Evolutionary conservation across 1,140 invertebrate species (phyloP), one percentile per base, ranked within the genome.

Genomic region (Aporrectodea caliginosa): DNA sequence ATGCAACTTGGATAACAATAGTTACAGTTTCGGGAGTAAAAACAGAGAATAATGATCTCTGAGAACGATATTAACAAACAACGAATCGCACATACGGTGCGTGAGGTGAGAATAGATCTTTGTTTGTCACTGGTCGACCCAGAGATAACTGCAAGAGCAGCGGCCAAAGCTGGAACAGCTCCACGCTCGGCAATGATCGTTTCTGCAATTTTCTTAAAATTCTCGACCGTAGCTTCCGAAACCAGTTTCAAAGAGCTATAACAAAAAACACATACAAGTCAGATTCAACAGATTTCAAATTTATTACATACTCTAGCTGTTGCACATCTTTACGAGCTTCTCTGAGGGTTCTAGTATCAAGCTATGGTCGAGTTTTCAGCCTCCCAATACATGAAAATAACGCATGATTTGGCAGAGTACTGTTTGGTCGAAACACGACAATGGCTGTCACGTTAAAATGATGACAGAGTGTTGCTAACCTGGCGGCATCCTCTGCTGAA

Each of bases 61-160:
- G 43, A 12, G 6, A 58, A 58, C 22, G 6, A 58, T 22, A 12
- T 58, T 58, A 22, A 58, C 22, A 58, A 6, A 12, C 22, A 72
- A 70, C 29, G 76, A 22, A 68, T 69, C 16, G 43, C 22, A 78
- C 83, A 79, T 75, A 85, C 85, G 84, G 84, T 83, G 80, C 82
- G 82, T 12, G 83, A 83, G 14, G 83, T 84, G 12, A 87, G 77
- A 14, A 88, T 79, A 43, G 86, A 87, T 73, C 86, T 82, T 29
- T 80, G 78, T 71, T 79, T 80, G 31, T 85, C 83, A 35, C 81
- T 81, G 33, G 82, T 83, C 76, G 79, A 83, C 29, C 84, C 84
- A 1, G 86, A 85, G 30, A 87, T 86, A 33, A 87, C 82, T 16
- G 86, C 87, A 1, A 88, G 79, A 12, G 86, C 85, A 16, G 85